A percentile compares a stretch with the other conserved stretches of the same genome.
Conservation (phyloP, 2,888 invertebrate genomes). For the Lasius fuliginosus region DNA sequence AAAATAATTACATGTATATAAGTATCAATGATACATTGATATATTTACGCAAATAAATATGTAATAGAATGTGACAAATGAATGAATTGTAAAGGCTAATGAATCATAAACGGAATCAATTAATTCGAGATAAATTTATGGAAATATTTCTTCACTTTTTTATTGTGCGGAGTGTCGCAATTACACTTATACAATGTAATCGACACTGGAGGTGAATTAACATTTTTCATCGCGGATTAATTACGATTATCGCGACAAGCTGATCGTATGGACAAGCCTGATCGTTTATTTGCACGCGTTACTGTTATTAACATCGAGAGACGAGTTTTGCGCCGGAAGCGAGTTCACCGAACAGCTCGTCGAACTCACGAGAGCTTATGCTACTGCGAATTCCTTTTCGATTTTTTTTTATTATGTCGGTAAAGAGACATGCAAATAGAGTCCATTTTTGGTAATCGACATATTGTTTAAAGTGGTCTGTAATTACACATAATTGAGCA, state of each 20-base stretch:
- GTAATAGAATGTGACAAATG: neutral
- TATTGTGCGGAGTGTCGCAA: neutral
- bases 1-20: neutral
- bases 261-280: neutral
- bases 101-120: neutral
- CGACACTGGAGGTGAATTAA: neutral
- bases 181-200: neutral
- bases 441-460: neutral
- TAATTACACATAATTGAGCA: neutral
- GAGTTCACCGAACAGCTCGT: neutral
- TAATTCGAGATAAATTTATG: neutral
- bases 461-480: neutral
- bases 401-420: neutral
- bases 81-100: neutral
- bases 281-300: neutral
- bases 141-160: neutral
- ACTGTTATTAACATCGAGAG: neutral
- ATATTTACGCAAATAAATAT: neutral
- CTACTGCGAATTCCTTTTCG: too few species aligned
- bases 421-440: neutral
- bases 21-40: neutral
- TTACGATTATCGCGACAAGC: neutral
- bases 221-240: neutral
- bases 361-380: neutral
- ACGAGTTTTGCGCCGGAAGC: neutral